Percentiles rank a stretch among this genome's conserved stretches.
Evolutionary conservation across 2,888 invertebrate species (phyloP).

Genomic region (Diaprepes abbreviatus): DNA sequence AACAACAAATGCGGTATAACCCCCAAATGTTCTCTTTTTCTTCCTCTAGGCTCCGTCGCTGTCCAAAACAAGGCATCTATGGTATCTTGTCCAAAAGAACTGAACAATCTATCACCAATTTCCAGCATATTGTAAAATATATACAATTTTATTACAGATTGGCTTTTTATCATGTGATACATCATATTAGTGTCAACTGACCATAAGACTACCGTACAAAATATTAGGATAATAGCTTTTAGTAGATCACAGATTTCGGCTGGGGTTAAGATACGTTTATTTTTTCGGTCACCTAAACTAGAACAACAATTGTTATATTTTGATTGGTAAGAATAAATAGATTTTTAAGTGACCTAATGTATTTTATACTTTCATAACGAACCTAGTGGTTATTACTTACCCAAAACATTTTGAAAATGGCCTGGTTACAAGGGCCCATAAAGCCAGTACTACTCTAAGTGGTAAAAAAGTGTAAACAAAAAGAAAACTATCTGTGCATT

Average conservation of each 20-base stretch:
- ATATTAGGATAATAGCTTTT: conserved; percentile 89
- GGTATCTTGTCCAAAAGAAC: conserved; percentile 97
- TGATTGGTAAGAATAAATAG: too few species aligned
- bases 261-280: conserved; percentile 79
- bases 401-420: conserved; percentile 83
- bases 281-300: conserved; percentile 63
- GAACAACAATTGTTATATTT: conserved; percentile 51
- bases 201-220: conserved; percentile 87
- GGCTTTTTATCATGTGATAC: conserved; percentile 97
- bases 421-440: conserved; percentile 84
- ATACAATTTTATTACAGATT: conserved; percentile 98
- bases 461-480: conserved; percentile 98
- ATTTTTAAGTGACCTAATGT: too few species aligned
- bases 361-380: too few species aligned
- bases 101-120: conserved; percentile 95
- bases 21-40: conserved; percentile 86
- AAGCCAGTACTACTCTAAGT: conserved; percentile 88
- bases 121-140: conserved; percentile 99
- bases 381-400: too few species aligned
- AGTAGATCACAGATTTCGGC: conserved; percentile 97
- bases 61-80: conserved; percentile 99
- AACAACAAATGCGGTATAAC: conserved; percentile 92
- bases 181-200: conserved; percentile 97
- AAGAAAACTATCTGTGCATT: conserved; percentile 97
- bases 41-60: conserved; percentile 92